Conservation (phyloP, 2,113 vertebrate species). For the Bathybates hornii region DNA sequence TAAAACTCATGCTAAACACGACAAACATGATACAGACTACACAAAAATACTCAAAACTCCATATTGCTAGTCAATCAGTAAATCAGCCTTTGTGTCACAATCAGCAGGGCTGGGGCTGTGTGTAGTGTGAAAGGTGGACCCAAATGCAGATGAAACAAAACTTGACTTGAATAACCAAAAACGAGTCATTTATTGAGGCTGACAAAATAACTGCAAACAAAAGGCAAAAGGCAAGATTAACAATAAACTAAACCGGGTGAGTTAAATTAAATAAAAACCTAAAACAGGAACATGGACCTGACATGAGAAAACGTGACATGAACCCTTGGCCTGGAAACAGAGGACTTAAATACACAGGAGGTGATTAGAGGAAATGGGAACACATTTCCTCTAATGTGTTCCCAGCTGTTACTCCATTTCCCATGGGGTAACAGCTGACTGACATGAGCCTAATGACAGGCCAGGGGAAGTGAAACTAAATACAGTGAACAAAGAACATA, state of each 20-base stretch:
- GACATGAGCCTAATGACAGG: neutral
- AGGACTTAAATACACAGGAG: neutral
- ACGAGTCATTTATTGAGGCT: neutral
- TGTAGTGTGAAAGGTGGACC: accelerated
- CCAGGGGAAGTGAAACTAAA: neutral
- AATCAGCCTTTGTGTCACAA: accelerated
- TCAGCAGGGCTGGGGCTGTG: accelerated
- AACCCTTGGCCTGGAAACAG: neutral
- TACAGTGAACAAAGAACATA: neutral
- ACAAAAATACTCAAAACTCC: accelerated
- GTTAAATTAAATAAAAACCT: neutral
- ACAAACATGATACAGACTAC: neutral
- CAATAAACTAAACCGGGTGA: accelerated
- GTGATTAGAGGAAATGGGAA: neutral
- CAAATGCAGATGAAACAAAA: neutral
- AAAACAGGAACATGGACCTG: neutral
- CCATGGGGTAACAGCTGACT: accelerated
- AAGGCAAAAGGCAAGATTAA: neutral
- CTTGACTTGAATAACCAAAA: neutral
- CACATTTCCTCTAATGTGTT: neutral
- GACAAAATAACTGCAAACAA: accelerated
- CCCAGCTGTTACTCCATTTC: no score
- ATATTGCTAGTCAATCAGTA: neutral
- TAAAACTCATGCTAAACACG: accelerated
- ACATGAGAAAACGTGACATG: neutral